A percentile compares a stretch with the other conserved stretches of the same genome.
These are phyloP conservation scores for Aporophyla lueneburgensis DNA, from an alignment of 2,888 invertebrate species.

Conservation along the genomic window DNA sequence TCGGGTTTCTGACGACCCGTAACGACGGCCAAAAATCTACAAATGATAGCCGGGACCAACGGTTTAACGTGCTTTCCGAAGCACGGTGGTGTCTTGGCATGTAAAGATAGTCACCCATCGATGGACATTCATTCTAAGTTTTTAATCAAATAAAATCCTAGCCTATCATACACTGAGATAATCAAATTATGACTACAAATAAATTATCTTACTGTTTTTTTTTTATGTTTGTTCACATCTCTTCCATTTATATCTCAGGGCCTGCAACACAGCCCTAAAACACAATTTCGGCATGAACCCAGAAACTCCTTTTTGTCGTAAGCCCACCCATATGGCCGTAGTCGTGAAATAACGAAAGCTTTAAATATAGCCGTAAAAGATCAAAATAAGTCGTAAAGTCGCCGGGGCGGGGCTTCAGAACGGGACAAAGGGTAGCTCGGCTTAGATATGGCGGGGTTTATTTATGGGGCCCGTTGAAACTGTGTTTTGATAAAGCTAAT, in stretches of 20 bases:
- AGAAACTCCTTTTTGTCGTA: conserved; percentile 47
- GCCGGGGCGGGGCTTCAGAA: conserved; percentile 52
- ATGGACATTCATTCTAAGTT: too few relatives aligned
- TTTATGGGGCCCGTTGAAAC: conserved; percentile 24
- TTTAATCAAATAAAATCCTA: too few relatives aligned
- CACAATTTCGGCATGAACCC: conserved; percentile 51
- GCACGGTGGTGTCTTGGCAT: too few relatives aligned
- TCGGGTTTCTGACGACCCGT: too few relatives aligned
- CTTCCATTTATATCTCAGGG: not conserved
- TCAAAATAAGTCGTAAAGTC: conserved; percentile 76
- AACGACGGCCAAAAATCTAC: too few relatives aligned
- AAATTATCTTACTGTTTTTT: too few relatives aligned
- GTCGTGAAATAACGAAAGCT: conserved; percentile 52
- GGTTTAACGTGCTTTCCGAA: too few relatives aligned
- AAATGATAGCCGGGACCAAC: too few relatives aligned
- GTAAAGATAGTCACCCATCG: too few relatives aligned
- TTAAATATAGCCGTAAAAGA: conserved; percentile 77
- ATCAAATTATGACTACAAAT: too few relatives aligned
- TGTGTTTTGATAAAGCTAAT: conserved; percentile 12
- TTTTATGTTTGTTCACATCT: too few relatives aligned
- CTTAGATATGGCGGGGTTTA: conserved; percentile 39
- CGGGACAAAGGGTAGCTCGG: conserved; percentile 52
- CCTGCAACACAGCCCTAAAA: conserved; percentile 42
- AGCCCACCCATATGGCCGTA: conserved; percentile 66
- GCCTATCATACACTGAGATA: too few relatives aligned